Evolutionary conservation across 1,140 invertebrate species (phyloP), one percentile per base, ranked within the genome.

Genomic region (Trichonephila clavipes): DNA sequence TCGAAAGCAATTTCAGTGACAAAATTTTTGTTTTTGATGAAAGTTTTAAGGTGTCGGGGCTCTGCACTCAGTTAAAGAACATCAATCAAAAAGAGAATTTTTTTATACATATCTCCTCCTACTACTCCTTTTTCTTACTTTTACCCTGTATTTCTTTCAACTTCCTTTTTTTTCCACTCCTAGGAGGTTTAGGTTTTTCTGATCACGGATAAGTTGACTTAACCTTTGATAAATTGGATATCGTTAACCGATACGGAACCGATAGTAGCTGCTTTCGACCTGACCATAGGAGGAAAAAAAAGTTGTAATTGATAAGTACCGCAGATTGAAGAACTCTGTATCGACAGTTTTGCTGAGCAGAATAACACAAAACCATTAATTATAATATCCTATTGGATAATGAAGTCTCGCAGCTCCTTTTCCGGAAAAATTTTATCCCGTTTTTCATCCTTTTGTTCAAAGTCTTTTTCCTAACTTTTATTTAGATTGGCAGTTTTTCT

Each of bases 141-240:
- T 85, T 64, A 64, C n/a, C n/a, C 58, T 44, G 40, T 88, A 89
- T 58, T 58, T 89, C 51, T 89, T 82, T 82, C 58, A 24, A 28
- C 69, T 34, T 72, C 28, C 28, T 28, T 72, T 72, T 72, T 77
- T 28, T 40, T 8, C 28, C 24, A 34, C 14, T 77, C 28, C 34
- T 77, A 34, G 18, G 59, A 58, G 82, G 24, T 44, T 34, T 64
- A 72, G 59, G 51, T 89, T 88, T 88, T 89, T 90, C 69, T 77
- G 72, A 64, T 51, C 66, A 24, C 12, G 83, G 77, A 92, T 87
- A 92, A 92, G 82, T 92, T 61, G 82, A 69, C 62, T 93, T 93
- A 82, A 88, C 86, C 85, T 93, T 88, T 93, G 85, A 92, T 92
- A 92, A 92, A 92, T 92, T 92, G 87, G 91, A n/a, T 93, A 93